Conservation (phyloP, 2,113 vertebrate genomes). For the Lagopus leucura region DNA sequence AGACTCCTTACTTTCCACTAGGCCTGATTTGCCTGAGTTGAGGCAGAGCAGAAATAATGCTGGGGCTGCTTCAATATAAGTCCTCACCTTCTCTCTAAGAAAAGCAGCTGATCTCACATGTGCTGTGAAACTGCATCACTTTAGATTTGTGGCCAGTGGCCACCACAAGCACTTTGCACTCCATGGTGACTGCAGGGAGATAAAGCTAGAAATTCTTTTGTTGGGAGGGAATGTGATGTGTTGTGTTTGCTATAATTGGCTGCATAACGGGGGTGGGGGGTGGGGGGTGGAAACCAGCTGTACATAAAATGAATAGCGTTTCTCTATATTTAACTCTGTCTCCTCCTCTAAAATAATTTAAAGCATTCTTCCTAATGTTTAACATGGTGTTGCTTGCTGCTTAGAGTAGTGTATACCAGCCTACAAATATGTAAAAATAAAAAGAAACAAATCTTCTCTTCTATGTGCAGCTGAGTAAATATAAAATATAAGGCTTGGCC, state of each 20-base stretch:
- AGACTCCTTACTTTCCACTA: not conserved
- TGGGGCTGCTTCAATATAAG: not conserved
- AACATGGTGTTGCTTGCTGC: not conserved
- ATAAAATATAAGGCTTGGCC: not conserved
- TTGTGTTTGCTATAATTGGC: not conserved
- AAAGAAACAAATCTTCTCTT: not conserved
- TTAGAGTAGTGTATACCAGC: not conserved
- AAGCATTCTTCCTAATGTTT: not conserved
- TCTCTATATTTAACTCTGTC: not conserved
- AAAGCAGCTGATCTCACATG: not conserved
- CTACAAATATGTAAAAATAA: not conserved
- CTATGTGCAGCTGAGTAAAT: not conserved
- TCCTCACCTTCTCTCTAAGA: not conserved
- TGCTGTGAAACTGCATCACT: not conserved
- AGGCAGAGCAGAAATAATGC: not conserved
- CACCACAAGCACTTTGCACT: fast-evolving
- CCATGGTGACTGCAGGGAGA: not conserved
- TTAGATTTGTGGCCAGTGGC: not conserved
- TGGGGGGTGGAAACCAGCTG: not conserved
- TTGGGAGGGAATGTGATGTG: not conserved
- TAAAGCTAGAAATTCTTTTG: not conserved
- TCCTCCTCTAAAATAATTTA: not conserved
- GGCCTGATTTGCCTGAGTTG: not conserved
- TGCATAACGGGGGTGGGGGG: not conserved
- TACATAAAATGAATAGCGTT: not conserved